Percentiles rank a stretch among this genome's conserved stretches.
Conservation (phyloP, 2,888 invertebrate species). For the Ptychoptera contaminata region DNA sequence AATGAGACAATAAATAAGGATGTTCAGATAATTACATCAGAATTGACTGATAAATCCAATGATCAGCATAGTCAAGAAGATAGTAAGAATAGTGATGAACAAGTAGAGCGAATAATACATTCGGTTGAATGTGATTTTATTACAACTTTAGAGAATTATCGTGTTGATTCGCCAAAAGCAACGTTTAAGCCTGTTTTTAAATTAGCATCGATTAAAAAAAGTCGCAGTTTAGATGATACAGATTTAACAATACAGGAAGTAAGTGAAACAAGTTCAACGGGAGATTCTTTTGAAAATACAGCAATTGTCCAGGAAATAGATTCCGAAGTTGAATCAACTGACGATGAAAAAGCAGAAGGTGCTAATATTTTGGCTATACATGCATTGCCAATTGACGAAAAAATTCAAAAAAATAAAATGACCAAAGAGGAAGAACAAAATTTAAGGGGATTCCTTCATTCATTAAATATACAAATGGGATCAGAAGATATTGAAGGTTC, state of each 20-base stretch:
- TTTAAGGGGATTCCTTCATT: slow-evolving; percentile 37
- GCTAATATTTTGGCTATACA: background rate
- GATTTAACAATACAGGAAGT: slow-evolving; percentile 24
- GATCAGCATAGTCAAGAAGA: too few relatives aligned
- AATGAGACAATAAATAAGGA: background rate
- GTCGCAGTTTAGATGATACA: slow-evolving; percentile 11
- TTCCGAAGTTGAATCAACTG: slow-evolving; percentile 39
- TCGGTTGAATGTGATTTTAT: background rate
- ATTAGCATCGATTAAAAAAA: slow-evolving; percentile 7
- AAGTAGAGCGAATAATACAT: background rate
- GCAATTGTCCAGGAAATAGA: slow-evolving; percentile 47
- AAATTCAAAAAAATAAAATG: slow-evolving; percentile 18
- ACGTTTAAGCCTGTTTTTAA: background rate
- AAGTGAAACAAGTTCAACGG: slow-evolving; percentile 23
- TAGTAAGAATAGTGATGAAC: too few relatives aligned
- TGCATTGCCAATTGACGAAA: background rate
- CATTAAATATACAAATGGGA: slow-evolving; percentile 34
- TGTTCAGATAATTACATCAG: background rate
- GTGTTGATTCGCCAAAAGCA: slow-evolving; percentile 13
- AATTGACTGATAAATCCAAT: background rate
- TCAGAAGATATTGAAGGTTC: background rate
- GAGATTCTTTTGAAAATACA: slow-evolving; percentile 32
- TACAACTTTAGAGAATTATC: slow-evolving; percentile 4
- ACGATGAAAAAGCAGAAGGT: slow-evolving; percentile 13
- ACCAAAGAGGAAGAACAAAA: slow-evolving; percentile 41